Base-by-base conservation (phyloP, 2,888 invertebrate species). In the Amiota minor region DNA sequence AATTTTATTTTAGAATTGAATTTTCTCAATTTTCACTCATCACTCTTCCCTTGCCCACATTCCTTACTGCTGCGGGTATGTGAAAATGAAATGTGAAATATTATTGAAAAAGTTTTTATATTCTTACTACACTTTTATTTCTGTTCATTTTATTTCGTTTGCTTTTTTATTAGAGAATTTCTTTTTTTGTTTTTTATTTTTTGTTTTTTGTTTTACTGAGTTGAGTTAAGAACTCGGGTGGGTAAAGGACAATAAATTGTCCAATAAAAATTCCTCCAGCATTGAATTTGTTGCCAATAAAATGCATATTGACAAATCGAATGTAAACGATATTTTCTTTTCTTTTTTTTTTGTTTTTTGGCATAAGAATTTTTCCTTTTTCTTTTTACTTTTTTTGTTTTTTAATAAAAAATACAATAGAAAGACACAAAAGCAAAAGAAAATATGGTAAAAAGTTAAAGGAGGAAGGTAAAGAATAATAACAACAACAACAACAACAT, bases 281-380 rank as follows among this genome's bases (percentile, higher is more conserved):
- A 72, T 77, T 78, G 61, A 59, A 23, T 70, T 56, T n/a, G 55
- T 82, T 76, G 83, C 77, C 80, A 82, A 84, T 80, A 81, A 81
- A 85, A 77, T 81, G 85, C 82, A 84, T 80, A 82, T 79, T 82
- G 82, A 82, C 85, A 84, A 85, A 83, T 84, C 84, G 82, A 78
- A 79, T 11, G 18, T 18, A 18, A 59, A 20, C 16, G 20, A 59
- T 16, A 59, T 20, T 59, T 59, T n/a, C n/a, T n/a, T n/a, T 59
- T 16, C 35, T 35, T 65, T 46, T 68, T 68, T 35, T n/a, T n/a
- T n/a, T 59, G 11, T 8, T 35, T 65, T 46, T 68, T 68, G 12
- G 67, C 53, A 68, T 35, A 68, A 18, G 20, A 68, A 68, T 68
- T 68, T 62, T 35, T n/a, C n/a, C 35, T 62, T 9, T 45, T 16